Conservation (phyloP, 2,797 vertebrate genomes). For the Decapterus maruadsi region DNA sequence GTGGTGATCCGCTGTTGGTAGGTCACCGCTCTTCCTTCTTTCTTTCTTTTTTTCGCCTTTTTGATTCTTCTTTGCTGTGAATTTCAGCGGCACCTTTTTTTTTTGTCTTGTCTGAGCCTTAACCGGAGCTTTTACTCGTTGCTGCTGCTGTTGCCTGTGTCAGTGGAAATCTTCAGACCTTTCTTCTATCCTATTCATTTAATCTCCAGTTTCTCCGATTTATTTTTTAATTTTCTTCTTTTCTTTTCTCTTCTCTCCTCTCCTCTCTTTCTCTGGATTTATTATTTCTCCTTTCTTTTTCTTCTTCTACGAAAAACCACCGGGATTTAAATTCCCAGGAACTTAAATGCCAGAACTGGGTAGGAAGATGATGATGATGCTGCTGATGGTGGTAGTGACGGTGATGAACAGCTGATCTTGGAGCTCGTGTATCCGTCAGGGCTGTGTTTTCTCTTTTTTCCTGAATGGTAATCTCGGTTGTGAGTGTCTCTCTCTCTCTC, state of each 20-base stretch:
- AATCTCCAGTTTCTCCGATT: conserved; percentile 15
- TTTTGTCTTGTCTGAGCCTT: no score
- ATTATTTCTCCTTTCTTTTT: background rate
- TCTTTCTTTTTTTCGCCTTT: conserved; percentile 16
- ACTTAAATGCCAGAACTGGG: conserved; percentile 2
- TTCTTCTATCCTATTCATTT: background rate
- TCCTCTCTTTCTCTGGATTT: background rate
- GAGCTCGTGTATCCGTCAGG: conserved; percentile 18
- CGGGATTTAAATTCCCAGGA: conserved; percentile 4
- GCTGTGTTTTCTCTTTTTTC: background rate
- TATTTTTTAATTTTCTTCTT: background rate
- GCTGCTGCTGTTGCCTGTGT: conserved; percentile 11
- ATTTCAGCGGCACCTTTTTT: conserved; percentile 20
- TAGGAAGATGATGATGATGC: background rate
- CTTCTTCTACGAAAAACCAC: background rate
- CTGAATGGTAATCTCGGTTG: conserved; percentile 18
- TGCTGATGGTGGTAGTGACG: background rate
- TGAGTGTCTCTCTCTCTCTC: background rate
- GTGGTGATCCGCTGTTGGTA: conserved; percentile 50
- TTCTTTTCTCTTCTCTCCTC: conserved; percentile 4
- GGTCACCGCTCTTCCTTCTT: conserved; percentile 32
- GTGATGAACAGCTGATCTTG: conserved; percentile 8
- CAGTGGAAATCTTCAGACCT: no score
- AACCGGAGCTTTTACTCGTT: conserved; percentile 35
- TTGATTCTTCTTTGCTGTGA: background rate